Conservation (phyloP, 2,888 invertebrate species). For the Tinea semifulvella region DNA sequence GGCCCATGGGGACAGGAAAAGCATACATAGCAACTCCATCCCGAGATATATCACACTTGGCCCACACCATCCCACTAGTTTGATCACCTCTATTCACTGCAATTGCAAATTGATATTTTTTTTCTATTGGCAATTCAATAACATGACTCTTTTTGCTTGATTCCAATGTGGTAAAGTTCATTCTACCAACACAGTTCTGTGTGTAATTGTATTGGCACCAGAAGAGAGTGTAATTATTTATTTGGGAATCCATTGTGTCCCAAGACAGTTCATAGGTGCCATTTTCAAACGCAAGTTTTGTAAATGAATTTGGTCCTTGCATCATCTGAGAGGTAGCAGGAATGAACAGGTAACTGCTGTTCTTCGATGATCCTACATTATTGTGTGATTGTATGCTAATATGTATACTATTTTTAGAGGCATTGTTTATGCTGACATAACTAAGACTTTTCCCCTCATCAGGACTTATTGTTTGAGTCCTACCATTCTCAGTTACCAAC, state of each 20-base stretch:
- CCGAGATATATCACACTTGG: slow-evolving; percentile 70
- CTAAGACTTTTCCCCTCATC: slow-evolving; percentile 66
- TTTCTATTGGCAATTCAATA: slow-evolving; percentile 67
- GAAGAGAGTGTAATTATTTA: slow-evolving; percentile 80
- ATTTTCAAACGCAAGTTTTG: slow-evolving; percentile 76
- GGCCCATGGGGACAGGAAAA: slow-evolving; percentile 44
- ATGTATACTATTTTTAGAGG: slow-evolving; percentile 46
- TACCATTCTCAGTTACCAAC: slow-evolving; percentile 37
- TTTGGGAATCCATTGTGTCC: slow-evolving; percentile 62
- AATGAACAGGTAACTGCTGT: slow-evolving; percentile 67
- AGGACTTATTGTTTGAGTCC: slow-evolving; percentile 38
- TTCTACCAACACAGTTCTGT: slow-evolving; percentile 63
- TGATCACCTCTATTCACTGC: slow-evolving; percentile 74
- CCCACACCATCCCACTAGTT: slow-evolving; percentile 89
- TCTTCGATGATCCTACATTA: slow-evolving; percentile 63
- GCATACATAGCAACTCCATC: slow-evolving; percentile 64
- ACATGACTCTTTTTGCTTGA: slow-evolving; percentile 56
- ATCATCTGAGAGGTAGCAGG: slow-evolving; percentile 60
- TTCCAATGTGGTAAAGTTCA: slow-evolving; percentile 47
- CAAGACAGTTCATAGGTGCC: slow-evolving; percentile 80
- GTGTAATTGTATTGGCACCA: slow-evolving; percentile 71
- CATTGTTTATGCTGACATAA: slow-evolving; percentile 67
- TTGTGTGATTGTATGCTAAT: slow-evolving; percentile 71
- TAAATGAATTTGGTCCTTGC: slow-evolving; percentile 67
- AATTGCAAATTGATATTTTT: slow-evolving; percentile 80